Evolutionary conservation across 2,888 invertebrate species (phyloP).

Genomic region (Drosophila atripex): DNA sequence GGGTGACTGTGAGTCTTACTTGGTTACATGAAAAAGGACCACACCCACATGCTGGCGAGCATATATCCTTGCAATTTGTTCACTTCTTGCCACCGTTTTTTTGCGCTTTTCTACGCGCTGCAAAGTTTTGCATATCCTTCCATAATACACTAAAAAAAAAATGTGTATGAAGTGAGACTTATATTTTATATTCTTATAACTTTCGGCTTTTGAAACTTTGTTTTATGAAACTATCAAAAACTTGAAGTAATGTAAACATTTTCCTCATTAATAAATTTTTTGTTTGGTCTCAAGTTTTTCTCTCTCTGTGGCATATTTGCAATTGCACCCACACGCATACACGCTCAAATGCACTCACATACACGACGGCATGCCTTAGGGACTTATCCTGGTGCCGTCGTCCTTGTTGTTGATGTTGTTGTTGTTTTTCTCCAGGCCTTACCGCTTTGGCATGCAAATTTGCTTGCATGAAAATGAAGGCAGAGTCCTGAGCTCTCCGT

Average conservation of each 20-base stretch:
- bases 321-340: conserved; percentile 6
- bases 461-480: conserved; percentile 74
- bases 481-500: conserved; percentile 13
- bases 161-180: neutral
- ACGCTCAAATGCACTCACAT: conserved; percentile 1
- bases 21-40: conserved; percentile 37
- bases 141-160: conserved; percentile 11
- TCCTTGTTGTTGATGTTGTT: conserved; percentile 31
- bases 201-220: neutral
- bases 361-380: conserved; percentile 22
- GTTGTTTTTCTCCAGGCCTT: conserved; percentile 30
- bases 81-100: conserved; percentile 47
- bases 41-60: conserved; percentile 21
- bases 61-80: conserved; percentile 56
- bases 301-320: conserved; percentile 12
- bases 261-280: neutral
- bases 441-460: conserved; percentile 76
- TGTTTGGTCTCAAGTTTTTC: neutral
- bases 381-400: conserved; percentile 37
- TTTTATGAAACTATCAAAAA: neutral
- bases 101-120: conserved; percentile 62
- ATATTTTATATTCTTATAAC: neutral
- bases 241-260: neutral
- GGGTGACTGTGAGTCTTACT: conserved; percentile 11
- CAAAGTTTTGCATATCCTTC: conserved; percentile 29